phyloP scores from a whole-genome alignment of 1,140 invertebrate species.

The Trissolcus basalis region DNA sequence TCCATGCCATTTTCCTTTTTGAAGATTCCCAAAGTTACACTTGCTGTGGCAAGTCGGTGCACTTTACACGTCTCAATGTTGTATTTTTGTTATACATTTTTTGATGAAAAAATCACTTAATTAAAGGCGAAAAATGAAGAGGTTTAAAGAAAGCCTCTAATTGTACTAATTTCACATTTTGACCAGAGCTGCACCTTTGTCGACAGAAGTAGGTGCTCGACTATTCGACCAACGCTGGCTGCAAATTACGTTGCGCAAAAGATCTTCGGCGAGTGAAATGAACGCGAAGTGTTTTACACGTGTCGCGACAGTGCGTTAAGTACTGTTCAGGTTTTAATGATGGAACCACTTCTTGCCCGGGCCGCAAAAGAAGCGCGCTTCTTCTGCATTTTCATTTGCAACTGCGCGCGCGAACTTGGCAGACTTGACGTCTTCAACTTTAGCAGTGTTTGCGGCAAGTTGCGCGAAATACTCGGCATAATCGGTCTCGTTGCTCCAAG shows the following conservation, averaged over 20 bases:
- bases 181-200: conserved; percentile 11
- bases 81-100: too few relatives aligned
- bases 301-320: conserved; percentile 42
- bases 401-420: conserved; percentile 36
- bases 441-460: conserved; percentile 45
- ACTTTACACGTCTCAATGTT: too few relatives aligned
- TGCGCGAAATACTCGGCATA: conserved; percentile 52
- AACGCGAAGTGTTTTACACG: conserved; percentile 53
- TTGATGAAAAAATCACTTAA: too few relatives aligned
- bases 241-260: conserved; percentile 32
- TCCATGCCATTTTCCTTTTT: conserved; percentile 3
- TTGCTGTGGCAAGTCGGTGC: too few relatives aligned
- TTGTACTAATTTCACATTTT: conserved; percentile 36
- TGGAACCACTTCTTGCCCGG: conserved; percentile 34
- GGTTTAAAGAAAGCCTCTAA: conserved; percentile 10
- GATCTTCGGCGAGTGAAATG: conserved; percentile 48
- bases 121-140: not conserved
- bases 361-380: conserved; percentile 30
- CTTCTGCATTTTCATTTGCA: conserved; percentile 37
- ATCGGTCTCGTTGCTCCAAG: conserved; percentile 48
- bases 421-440: conserved; percentile 55
- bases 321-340: conserved; percentile 53
- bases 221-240: conserved; percentile 18
- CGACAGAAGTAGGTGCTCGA: conserved; percentile 6
- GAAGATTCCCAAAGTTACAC: not conserved